Conservation (phyloP, 2,888 invertebrate genomes). For the Pinctada fucata region DNA sequence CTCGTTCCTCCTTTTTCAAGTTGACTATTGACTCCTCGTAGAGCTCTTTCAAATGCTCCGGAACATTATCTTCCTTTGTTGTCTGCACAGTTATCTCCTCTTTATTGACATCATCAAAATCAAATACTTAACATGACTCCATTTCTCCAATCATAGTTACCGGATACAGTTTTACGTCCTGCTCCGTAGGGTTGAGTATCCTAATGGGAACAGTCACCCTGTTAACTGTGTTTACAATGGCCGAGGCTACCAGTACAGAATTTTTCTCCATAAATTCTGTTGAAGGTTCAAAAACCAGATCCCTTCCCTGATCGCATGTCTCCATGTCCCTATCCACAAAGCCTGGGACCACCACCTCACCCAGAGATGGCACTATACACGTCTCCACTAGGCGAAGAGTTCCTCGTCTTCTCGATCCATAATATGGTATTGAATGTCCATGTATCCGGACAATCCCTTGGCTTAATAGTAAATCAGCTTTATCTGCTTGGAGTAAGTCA, state of each 20-base stretch:
- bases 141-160: not conserved
- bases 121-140: too few species aligned
- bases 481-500: constrained; percentile 8
- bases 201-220: constrained; percentile 2
- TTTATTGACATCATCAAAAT: too few species aligned
- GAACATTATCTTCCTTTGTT: not conserved
- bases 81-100: too few species aligned
- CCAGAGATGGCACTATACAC: not conserved
- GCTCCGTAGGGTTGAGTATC: constrained; percentile 10
- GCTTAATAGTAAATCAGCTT: constrained; percentile 24
- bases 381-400: not conserved
- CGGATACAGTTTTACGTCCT: not conserved
- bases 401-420: not conserved
- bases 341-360: constrained; percentile 7
- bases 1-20: not conserved
- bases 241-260: not conserved
- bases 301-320: not conserved
- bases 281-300: constrained; percentile 4
- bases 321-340: constrained; percentile 6
- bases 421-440: constrained; percentile 9
- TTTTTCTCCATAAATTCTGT: constrained; percentile 5
- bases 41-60: constrained; percentile 3
- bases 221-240: not conserved
- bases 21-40: not conserved
- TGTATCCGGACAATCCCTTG: constrained; percentile 17